Percentiles rank a stretch among this genome's conserved stretches.
Evolutionary conservation across 2,888 invertebrate species (phyloP).

Genomic region (Cheiracanthium punctorium): DNA sequence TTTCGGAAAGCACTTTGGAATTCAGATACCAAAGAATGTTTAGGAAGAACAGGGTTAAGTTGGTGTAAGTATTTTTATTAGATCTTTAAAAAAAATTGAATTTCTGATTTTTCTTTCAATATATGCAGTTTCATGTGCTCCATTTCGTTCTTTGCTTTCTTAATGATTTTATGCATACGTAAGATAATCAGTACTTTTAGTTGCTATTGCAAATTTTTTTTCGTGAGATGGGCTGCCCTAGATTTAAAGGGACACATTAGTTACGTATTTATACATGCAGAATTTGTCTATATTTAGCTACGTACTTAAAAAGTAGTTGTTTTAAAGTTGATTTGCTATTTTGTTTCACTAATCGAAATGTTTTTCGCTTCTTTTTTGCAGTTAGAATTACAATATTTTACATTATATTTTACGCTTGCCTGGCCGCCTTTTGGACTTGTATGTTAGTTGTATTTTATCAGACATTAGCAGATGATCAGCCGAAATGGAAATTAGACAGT

Average conservation of each 20-base stretch:
- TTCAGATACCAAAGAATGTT: constrained; percentile 91
- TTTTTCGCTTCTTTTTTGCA: no score
- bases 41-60: constrained; percentile 92
- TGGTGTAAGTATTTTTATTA: constrained; percentile 88
- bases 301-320: no score
- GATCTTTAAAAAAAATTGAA: no score
- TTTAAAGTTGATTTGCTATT: no score
- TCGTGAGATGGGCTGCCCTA: background rate
- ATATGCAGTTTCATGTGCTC: no score
- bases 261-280: background rate
- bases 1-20: constrained; percentile 92
- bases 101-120: no score
- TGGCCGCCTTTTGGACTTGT: constrained; percentile 95
- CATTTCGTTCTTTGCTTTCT: no score
- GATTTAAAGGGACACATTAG: background rate
- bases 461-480: constrained; percentile 88
- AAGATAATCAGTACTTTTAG: no score
- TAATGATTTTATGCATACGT: no score
- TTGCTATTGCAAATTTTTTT: no score
- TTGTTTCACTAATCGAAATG: no score
- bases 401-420: constrained; percentile 92
- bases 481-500: constrained; percentile 91
- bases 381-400: constrained; percentile 97
- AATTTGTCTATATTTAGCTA: no score
- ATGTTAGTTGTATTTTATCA: constrained; percentile 96